Evolutionary conservation across 2,113 vertebrate genomes (phyloP), one percentile per base, ranked within the genome.

Genomic region (Picathartes gymnocephalus): DNA sequence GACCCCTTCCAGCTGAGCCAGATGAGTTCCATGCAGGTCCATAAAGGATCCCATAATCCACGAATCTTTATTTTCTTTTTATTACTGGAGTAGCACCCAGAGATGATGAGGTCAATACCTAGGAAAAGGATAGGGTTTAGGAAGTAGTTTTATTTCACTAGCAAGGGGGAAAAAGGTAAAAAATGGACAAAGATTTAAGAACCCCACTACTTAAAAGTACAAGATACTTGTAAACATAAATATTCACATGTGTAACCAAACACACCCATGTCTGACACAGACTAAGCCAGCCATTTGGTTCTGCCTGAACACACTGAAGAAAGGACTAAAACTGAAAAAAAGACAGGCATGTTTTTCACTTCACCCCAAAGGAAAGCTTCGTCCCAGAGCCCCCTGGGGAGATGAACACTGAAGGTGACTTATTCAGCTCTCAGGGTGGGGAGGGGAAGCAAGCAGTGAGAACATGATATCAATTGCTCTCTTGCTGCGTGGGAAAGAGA

Each of bases 1-100:
- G 93, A 94, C 76, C 90, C 76, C 58, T 95, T 73, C 81, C 88
- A 94, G 47, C 88, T 7, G 2, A 95, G 66, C 77, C 88, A 80
- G 78, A 85, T 39, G 71, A 81, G 54, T 60, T 94, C 82, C 81
- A 56, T 66, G 56, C 33, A 93, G 81, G 33, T 92, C 81, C 80
- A 51, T 95, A 93, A 94, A 95, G 44, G 44, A 86, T 40, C 51
- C 39, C 57, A 80, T 76, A 91, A 92, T 64, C 45, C 89, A 86
- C 42, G 84, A 23, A 14, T 83, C 57, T 92, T 65, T 83, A 25
- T 81, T 56, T 81, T 56, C 15, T 31, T 87, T 85, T 94, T 85
- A 82, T 86, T 88, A 80, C 42, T 69, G 35, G 57, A 86, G n/a
- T 76, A 87, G 37, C 89, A 93, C 89, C 73, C 78, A 87, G 91